Base-by-base conservation (phyloP, 2,797 vertebrate species). In the Acomys russatus region DNA sequence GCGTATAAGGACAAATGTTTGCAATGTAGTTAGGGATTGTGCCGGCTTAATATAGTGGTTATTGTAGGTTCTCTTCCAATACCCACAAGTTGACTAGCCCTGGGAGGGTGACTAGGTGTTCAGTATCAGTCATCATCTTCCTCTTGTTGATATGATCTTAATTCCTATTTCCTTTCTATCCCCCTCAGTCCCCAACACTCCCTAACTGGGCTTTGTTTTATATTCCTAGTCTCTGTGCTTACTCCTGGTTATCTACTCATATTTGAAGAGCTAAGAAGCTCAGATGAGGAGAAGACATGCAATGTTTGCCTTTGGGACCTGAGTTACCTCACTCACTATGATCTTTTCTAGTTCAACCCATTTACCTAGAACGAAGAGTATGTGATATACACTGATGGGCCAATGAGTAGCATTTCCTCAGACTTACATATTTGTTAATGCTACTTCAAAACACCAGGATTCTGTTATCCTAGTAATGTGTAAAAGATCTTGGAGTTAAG, bases 111-210 rank as follows among this genome's bases (percentile, higher is more conserved):
- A 68, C 18, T 68, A 51, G 1, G 83, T 85, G 70, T 70, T n/a
- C 44, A 70, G 44, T 85, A n/a, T 85, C 30, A 68, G 30, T 1
- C 44, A 68, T 54, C 3, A 23, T n/a, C 54, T 51, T 1, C 17
- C 6, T 54, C 30, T 20, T 70, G 44, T 15, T 85, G 18, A 51
- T 33, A 54, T 10, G 20, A 11, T 54, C 64, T 68, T 68, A 51
- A 54, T 1, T 51, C 6, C 1, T n/a, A n/a, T 51, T 85, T 1
- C 30, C 18, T 51, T 84, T 84, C 38, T 84, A 2, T 20, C 49
- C 15, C 10, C 63, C 18, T n/a, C n/a, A n/a, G 44, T 4, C 44
- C 0, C 0, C 9, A 17, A 49, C 28, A 49, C 2, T 1, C 9
- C 49, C 28, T 51, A 22, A 54, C 5, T 23, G 6, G 1, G 51